phyloP scores from a whole-genome alignment of 2,113 vertebrate genomes.

The Chunga burmeisteri region DNA sequence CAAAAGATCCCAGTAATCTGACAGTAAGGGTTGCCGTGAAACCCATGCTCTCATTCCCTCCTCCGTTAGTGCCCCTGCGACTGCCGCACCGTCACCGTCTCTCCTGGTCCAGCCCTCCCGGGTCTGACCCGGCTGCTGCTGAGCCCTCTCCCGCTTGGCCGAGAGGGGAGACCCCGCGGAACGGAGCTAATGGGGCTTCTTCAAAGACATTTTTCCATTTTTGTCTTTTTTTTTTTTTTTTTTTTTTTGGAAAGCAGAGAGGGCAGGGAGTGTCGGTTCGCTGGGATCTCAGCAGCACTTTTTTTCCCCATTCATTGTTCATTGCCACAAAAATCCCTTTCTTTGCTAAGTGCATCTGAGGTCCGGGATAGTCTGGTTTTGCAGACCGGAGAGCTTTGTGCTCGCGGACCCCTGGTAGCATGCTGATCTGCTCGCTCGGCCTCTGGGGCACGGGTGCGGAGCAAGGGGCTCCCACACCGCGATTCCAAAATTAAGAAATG shows the following conservation, averaged over 20 bases:
- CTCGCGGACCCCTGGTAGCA: accelerated
- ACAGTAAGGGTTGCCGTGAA: background rate
- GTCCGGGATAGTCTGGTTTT: background rate
- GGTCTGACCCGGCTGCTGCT: background rate
- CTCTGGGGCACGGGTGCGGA: background rate
- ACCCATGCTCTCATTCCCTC: background rate
- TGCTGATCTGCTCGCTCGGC: background rate
- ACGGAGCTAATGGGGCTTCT: too few species aligned
- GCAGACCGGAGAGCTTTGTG: too few species aligned
- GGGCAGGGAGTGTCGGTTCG: accelerated
- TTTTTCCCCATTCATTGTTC: background rate
- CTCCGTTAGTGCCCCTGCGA: background rate
- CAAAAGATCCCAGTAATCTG: background rate
- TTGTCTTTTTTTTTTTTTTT: background rate
- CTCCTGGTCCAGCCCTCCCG: background rate
- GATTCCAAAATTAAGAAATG: too few species aligned
- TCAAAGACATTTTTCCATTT: background rate
- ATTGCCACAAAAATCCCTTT: background rate
- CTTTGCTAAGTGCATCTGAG: background rate
- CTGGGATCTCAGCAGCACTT: background rate
- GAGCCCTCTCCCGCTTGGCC: background rate
- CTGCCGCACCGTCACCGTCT: accelerated
- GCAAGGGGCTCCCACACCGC: accelerated
- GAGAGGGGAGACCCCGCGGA: background rate
- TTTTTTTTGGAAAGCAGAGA: background rate